These are phyloP conservation scores for Mustela lutreola DNA, from an alignment of 2,113 vertebrate species.

Conservation along the genomic window DNA sequence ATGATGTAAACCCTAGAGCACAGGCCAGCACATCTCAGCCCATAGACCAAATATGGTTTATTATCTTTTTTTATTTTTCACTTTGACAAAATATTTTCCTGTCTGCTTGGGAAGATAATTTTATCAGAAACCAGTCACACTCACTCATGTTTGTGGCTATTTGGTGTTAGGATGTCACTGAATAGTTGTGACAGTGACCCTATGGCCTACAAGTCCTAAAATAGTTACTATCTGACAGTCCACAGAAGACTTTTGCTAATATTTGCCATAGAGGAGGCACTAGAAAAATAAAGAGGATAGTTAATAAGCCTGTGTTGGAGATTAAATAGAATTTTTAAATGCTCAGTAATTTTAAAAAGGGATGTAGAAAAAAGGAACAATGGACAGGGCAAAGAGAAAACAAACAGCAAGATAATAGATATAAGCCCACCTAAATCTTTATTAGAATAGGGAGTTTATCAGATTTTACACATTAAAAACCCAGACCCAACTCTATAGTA, in stretches of 20 bases:
- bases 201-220: not conserved
- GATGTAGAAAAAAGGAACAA: not conserved
- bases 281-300: not conserved
- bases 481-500: not conserved
- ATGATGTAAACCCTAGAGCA: not conserved
- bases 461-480: not conserved
- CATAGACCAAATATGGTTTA: not conserved
- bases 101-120: conserved; percentile 9
- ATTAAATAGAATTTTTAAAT: not conserved
- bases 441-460: not conserved
- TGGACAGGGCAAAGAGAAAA: not conserved
- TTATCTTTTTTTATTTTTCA: not conserved
- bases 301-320: not conserved
- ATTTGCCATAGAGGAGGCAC: not conserved
- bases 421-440: not conserved
- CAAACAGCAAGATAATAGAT: not conserved
- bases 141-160: not conserved
- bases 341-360: not conserved
- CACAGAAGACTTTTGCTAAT: conserved; percentile 8
- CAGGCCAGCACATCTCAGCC: not conserved
- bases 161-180: conserved; percentile 11
- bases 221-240: not conserved
- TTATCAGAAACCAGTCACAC: not conserved
- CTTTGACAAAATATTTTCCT: not conserved
- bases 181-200: not conserved